Conservation (phyloP, 2,888 invertebrate species). For the Oscheius sp. region DNA sequence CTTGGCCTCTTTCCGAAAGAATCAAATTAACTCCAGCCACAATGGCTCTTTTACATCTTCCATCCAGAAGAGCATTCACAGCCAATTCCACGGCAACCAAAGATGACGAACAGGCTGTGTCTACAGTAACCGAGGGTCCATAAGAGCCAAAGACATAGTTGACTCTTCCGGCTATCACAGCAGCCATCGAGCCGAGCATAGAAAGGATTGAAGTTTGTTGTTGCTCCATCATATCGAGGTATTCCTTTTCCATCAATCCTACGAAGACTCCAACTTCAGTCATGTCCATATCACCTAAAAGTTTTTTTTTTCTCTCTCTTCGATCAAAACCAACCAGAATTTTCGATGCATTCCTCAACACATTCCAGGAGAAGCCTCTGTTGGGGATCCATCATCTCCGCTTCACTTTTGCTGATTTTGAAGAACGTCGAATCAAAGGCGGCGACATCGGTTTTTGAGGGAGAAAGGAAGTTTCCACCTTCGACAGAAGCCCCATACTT, state of each 20-base stretch:
- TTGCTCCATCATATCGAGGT: conserved; percentile 50
- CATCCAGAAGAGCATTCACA: conserved; percentile 79
- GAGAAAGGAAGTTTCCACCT: conserved; percentile 65
- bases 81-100: conserved; percentile 85
- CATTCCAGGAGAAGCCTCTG: conserved; percentile 64
- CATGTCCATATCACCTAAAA: conserved; percentile 27
- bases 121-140: conserved; percentile 86
- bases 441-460: conserved; percentile 37
- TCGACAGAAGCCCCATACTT: conserved; percentile 56
- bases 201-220: conserved; percentile 45
- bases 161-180: conserved; percentile 61
- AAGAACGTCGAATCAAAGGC: conserved; percentile 64
- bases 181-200: conserved; percentile 58
- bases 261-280: conserved; percentile 59
- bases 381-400: conserved; percentile 66
- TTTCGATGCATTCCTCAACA: conserved; percentile 64
- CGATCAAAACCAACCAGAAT: conserved; percentile 34
- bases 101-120: conserved; percentile 96
- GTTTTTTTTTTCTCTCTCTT: not conserved
- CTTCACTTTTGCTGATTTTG: conserved; percentile 62
- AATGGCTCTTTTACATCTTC: conserved; percentile 89
- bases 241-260: conserved; percentile 67
- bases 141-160: conserved; percentile 56
- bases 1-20: conserved; percentile 54
- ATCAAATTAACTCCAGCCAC: conserved; percentile 83